Evolutionary conservation across 2,888 invertebrate genomes (phyloP), one percentile per base, ranked within the genome.

Genomic region (Leucophenga montana): DNA sequence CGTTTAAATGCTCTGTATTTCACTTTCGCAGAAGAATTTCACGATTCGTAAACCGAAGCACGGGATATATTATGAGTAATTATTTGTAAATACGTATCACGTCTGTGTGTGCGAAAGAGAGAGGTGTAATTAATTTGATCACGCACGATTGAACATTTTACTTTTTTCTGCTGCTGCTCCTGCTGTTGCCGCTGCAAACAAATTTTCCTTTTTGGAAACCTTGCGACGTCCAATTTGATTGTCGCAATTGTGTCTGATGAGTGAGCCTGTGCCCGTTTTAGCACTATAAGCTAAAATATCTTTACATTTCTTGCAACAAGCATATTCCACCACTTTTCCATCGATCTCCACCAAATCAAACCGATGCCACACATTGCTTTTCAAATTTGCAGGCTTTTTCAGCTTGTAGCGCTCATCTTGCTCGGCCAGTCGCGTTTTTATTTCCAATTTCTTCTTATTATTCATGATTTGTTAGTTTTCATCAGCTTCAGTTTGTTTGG

Each of bases 231-330:
- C 22, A n/a, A 14, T 64, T 27, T 64, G 62, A 27, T 64, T 64
- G 14, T 64, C 62, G 20, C 62, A 64, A 14, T 64, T 64, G n/a
- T 64, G 62, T n/a, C 62, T 9, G 18, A 64, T 64, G 1, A 64
- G 48, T 20, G 46, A 22, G 1, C 62, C 62, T n/a, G 62, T 64
- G 13, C 62, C 62, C 13, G 62, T 64, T 44, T 54, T 66, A n/a
- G 66, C 22, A 14, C 53, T 18, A 22, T 66, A 54, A 5, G 54
- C 56, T 18, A 66, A 22, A 8, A 56, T 31, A 39, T 54, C 66
- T n/a, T 66, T 53, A 11, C 56, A 54, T 46, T 53, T 56, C 31
- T 18, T 20, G 16, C 54, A 66, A 20, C 56, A 66, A 14, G 56
- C 56, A 20, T n/a, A 56, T 8, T 54, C 54, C 13, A 50, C 54